phyloP scores from a whole-genome alignment of 1,140 invertebrate species.

The Anoplophora glabripennis region DNA sequence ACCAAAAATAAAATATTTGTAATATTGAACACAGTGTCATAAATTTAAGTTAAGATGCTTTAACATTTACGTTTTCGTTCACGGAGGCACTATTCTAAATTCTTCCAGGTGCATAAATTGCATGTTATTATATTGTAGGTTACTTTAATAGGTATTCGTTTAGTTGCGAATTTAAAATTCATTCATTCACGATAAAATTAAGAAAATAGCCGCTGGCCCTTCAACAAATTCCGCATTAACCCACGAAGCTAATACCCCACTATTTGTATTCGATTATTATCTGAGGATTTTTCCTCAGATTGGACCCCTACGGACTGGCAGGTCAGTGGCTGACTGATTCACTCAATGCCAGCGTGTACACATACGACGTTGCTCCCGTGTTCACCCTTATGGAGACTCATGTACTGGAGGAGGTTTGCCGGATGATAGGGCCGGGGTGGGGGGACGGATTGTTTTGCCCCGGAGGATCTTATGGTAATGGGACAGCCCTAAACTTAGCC shows the following conservation, averaged over 20 bases:
- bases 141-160: too few species aligned
- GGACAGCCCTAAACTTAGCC: constrained; percentile 65
- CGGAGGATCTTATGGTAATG: constrained; percentile 72
- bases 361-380: constrained; percentile 57
- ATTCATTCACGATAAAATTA: too few species aligned
- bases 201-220: too few species aligned
- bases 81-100: too few species aligned
- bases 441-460: constrained; percentile 70
- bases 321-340: constrained; percentile 56
- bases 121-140: too few species aligned
- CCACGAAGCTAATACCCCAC: neutral
- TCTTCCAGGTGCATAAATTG: too few species aligned
- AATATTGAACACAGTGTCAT: too few species aligned
- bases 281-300: constrained; percentile 30
- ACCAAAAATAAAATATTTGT: too few species aligned
- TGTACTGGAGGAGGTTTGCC: constrained; percentile 54
- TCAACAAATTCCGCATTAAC: too few species aligned
- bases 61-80: too few species aligned
- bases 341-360: constrained; percentile 57
- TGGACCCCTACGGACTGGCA: constrained; percentile 56
- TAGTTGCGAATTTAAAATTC: too few species aligned
- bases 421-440: constrained; percentile 47
- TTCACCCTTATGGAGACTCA: constrained; percentile 55
- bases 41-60: too few species aligned
- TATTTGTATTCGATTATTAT: neutral